Percentiles rank a stretch among this genome's conserved stretches.
Conservation (phyloP, 2,888 invertebrate genomes). For the Xanthorhoe designata region DNA sequence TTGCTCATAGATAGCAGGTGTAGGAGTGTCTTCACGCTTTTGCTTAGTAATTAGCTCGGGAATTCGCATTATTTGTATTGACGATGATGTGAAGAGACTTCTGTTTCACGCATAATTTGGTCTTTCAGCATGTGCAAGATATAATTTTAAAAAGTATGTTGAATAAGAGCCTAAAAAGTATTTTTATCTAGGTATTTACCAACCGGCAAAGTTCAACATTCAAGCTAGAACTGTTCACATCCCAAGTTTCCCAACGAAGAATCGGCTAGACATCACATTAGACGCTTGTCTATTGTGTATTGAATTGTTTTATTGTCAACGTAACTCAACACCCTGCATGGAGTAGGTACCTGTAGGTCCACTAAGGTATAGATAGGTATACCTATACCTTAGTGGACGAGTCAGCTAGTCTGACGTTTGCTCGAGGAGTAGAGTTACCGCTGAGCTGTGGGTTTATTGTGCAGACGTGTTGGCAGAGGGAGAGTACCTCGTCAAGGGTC, state of each 20-base stretch:
- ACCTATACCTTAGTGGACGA: too few relatives aligned
- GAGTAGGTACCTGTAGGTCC: too few relatives aligned
- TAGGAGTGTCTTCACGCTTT: background rate
- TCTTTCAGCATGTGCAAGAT: too few relatives aligned
- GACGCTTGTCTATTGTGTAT: too few relatives aligned
- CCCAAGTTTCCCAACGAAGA: constrained; percentile 8
- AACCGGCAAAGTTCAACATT: background rate
- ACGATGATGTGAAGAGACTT: background rate
- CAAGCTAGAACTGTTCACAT: constrained; percentile 2
- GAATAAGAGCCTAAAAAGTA: too few relatives aligned
- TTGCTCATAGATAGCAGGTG: too few relatives aligned
- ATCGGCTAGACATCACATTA: constrained; percentile 10
- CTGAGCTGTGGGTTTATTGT: background rate
- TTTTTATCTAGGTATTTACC: too few relatives aligned
- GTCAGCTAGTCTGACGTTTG: background rate
- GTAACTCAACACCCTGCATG: constrained; percentile 8
- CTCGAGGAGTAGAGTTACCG: background rate
- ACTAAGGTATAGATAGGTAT: too few relatives aligned
- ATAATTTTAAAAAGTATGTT: too few relatives aligned
- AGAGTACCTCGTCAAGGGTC: too few relatives aligned
- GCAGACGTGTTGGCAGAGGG: too few relatives aligned
- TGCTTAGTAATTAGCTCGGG: background rate
- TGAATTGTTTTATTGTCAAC: too few relatives aligned
- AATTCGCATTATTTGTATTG: background rate
- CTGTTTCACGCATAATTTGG: background rate